Base-by-base conservation (phyloP, 2,888 invertebrate genomes). In the Lamellibrachia satsuma region DNA sequence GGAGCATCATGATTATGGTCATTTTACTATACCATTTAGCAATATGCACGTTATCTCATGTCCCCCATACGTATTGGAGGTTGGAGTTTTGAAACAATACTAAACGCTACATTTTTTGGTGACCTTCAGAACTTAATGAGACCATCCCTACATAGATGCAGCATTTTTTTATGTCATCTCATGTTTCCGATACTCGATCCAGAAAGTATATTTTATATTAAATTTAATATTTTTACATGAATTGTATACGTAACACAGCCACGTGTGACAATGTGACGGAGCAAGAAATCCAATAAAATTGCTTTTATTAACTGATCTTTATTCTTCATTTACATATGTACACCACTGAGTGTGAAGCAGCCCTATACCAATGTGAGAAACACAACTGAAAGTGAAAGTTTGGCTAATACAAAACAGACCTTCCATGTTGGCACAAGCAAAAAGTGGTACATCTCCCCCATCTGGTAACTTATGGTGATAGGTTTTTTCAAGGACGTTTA, bases 261-360 rank as follows among this genome's bases (percentile, higher is more conserved):
- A 11, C 75, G 4, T 15, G 75, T 75, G 22, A 75, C 15, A 11
- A 75, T 75, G 22, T 75, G 6, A 75, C 22, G 75, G 75, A 75
- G 75, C 4, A 6, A 75, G 75, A 75, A 75, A 75, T 75, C 75
- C 22, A 75, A 11, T 75, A 75, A 22, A 75, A 22, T 75, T 22
- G n/a, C 55, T 75, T 75, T 75, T 75, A 15, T 75, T 75, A 75
- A 75, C 75, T n/a, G 75, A 75, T 75, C 75, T 75, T 75, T 75
- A 75, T 75, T 39, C 39, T 39, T 75, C 22, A 75, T 75, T 75
- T 75, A 75, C 75, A 75, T 75, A 75, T 75, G 75, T 75, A 15
- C 75, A 75, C 75, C 75, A 15, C 22, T 22, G 75, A 75, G 75
- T 39, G 39, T 75, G 75, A 75, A 75, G 75, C 75, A 22, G 15